phyloP scores from a whole-genome alignment of 2,888 invertebrate genomes.

The Agriopis leucophaearia region DNA sequence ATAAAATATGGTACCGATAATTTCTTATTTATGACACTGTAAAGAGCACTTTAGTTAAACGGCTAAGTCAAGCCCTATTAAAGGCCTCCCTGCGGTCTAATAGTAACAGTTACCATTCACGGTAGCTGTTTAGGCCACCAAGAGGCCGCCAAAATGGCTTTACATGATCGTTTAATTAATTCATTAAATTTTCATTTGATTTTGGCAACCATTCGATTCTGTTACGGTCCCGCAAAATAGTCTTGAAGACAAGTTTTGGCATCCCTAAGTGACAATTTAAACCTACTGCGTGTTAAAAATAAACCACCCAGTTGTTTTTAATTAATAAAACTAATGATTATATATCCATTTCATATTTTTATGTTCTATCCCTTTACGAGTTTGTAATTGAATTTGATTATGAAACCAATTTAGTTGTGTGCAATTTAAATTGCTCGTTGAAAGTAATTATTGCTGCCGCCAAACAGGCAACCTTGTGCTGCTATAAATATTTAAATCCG shows the following conservation, averaged over 20 bases:
- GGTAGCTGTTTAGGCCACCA: no score
- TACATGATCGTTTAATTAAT: no score
- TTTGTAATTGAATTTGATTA: constrained; percentile 50
- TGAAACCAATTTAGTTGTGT: constrained; percentile 30
- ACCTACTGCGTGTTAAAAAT: not conserved
- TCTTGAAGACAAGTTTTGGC: not conserved
- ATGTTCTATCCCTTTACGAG: constrained; percentile 45
- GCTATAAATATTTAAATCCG: not conserved
- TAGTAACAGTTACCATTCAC: no score
- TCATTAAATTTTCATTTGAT: no score
- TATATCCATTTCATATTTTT: constrained; percentile 32
- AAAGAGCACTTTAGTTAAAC: no score
- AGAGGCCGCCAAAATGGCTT: no score
- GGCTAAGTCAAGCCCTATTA: no score
- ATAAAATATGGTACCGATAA: no score
- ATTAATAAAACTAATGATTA: constrained; percentile 43
- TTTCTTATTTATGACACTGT: no score
- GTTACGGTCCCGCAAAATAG: not conserved
- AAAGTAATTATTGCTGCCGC: not conserved
- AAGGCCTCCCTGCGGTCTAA: no score
- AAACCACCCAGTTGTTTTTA: constrained; percentile 5
- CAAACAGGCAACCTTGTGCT: not conserved
- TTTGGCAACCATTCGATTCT: not conserved
- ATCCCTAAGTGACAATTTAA: constrained; percentile 1
- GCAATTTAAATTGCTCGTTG: not conserved